Evolutionary conservation across 2,113 vertebrate species (phyloP).

Genomic region (Abramis brama): DNA sequence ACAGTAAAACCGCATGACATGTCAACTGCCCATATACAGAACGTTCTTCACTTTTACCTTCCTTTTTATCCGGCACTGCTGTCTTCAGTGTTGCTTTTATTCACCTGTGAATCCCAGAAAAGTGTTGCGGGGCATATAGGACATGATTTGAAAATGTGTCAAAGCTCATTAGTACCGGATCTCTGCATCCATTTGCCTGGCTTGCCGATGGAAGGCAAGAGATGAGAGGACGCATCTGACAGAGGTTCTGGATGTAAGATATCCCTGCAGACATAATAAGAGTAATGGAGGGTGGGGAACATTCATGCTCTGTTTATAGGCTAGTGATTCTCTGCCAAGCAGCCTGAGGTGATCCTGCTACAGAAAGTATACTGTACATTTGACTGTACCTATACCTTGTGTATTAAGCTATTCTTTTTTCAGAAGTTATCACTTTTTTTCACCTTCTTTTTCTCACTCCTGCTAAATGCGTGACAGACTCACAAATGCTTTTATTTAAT

Average conservation of each 20-base stretch:
- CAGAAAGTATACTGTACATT: not conserved
- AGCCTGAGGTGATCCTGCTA: not conserved
- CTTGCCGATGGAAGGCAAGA: not conserved
- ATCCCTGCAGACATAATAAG: slow-evolving; percentile 40
- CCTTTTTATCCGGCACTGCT: too few species aligned
- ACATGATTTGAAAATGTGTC: slow-evolving; percentile 24
- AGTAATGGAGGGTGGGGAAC: slow-evolving; percentile 11
- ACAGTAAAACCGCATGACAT: not conserved
- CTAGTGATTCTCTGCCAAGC: slow-evolving; percentile 10
- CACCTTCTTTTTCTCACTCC: not conserved
- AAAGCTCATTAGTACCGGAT: slow-evolving; percentile 44
- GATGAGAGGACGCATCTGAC: slow-evolving; percentile 7
- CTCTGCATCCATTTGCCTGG: slow-evolving; percentile 22
- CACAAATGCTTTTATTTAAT: not conserved
- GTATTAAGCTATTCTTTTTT: not conserved
- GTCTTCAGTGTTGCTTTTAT: not conserved
- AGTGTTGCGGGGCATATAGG: not conserved
- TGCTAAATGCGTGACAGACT: not conserved
- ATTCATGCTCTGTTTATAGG: slow-evolving; percentile 23
- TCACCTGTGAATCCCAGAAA: slow-evolving; percentile 19
- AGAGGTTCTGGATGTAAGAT: slow-evolving; percentile 13
- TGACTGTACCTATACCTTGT: not conserved
- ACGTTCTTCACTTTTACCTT: not conserved
- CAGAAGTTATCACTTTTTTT: not conserved
- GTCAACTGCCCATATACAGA: not conserved